Evolutionary conservation across 2,113 vertebrate genomes (phyloP).

Genomic region (Leuciscus idus): DNA sequence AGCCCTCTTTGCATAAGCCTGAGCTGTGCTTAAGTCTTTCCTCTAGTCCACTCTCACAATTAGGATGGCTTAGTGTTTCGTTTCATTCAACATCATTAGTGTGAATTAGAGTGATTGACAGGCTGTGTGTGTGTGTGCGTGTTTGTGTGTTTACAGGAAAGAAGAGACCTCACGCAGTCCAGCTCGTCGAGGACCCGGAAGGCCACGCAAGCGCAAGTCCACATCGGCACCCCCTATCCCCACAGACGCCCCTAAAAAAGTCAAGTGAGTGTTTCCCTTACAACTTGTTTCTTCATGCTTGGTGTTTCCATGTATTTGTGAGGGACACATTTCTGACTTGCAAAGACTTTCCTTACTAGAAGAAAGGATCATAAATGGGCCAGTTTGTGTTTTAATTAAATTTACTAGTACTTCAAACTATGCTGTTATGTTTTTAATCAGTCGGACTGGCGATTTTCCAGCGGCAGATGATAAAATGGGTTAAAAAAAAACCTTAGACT

Average conservation of each 20-base stretch:
- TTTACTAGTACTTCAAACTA: not conserved
- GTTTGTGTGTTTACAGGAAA: conserved; percentile 76
- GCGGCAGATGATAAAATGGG: not conserved
- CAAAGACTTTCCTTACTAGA: not conserved
- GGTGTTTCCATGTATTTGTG: not conserved
- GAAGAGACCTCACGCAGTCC: conserved; percentile 92
- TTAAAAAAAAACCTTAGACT: not conserved
- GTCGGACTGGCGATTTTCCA: not conserved
- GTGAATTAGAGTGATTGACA: conserved; percentile 59
- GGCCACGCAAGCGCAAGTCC: conserved; percentile 90
- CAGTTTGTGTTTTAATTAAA: not conserved
- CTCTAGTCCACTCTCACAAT: conserved; percentile 55
- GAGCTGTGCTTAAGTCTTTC: conserved; percentile 54
- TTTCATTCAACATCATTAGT: conserved; percentile 51
- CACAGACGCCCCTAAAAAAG: conserved; percentile 80
- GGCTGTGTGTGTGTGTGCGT: conserved; percentile 37
- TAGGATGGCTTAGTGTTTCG: conserved; percentile 56
- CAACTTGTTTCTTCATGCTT: not conserved
- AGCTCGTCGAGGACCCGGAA: conserved; percentile 89
- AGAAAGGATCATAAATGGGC: not conserved
- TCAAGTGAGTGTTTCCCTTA: conserved; percentile 80
- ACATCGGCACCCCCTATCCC: conserved; percentile 70
- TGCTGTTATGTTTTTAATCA: not conserved
- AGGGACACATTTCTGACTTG: not conserved
- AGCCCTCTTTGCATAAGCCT: conserved; percentile 54